phyloP scores from a whole-genome alignment of 2,797 vertebrate species.

The Heliangelus exortis region DNA sequence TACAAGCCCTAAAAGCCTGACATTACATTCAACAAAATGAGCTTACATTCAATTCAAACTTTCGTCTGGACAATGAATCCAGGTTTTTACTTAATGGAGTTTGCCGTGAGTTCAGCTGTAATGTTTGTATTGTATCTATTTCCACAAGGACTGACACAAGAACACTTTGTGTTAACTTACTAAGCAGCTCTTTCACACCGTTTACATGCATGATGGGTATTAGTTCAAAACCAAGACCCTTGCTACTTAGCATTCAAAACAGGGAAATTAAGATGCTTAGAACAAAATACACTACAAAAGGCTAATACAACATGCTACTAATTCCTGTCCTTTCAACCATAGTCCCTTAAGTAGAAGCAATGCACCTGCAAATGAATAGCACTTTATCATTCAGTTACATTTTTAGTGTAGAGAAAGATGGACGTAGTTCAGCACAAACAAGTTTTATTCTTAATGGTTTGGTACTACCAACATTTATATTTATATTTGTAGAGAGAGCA shows the following conservation, averaged over 20 bases:
- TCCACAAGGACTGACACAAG: constrained; percentile 99
- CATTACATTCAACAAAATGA: constrained; percentile 99
- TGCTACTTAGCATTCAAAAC: constrained; percentile 98
- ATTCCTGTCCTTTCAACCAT: constrained; percentile 96
- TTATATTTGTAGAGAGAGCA: constrained; percentile 82
- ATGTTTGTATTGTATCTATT: constrained; percentile 99
- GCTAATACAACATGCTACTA: constrained; percentile 99
- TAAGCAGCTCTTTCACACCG: constrained; percentile 99
- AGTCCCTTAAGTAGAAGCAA: constrained; percentile 97
- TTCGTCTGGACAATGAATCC: constrained; percentile 88
- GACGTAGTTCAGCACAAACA: constrained; percentile 90
- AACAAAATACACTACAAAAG: constrained; percentile 99
- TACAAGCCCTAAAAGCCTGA: constrained; percentile 97
- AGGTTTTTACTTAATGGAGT: constrained; percentile 97
- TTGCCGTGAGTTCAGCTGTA: constrained; percentile 98
- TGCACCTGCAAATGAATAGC: constrained; percentile 99
- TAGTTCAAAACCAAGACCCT: constrained; percentile 97
- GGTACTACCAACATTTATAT: constrained; percentile 86
- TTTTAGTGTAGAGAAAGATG: constrained; percentile 86
- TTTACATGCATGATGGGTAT: constrained; percentile 98
- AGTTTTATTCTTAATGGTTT: constrained; percentile 87
- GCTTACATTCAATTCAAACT: constrained; percentile 94
- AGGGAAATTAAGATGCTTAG: constrained; percentile 99
- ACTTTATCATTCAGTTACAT: constrained; percentile 93
- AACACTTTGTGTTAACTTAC: constrained; percentile 99